Percentiles rank a stretch among this genome's conserved stretches.
Conservation (phyloP, 2,888 invertebrate genomes). For the Polyommatus iphigenia region DNA sequence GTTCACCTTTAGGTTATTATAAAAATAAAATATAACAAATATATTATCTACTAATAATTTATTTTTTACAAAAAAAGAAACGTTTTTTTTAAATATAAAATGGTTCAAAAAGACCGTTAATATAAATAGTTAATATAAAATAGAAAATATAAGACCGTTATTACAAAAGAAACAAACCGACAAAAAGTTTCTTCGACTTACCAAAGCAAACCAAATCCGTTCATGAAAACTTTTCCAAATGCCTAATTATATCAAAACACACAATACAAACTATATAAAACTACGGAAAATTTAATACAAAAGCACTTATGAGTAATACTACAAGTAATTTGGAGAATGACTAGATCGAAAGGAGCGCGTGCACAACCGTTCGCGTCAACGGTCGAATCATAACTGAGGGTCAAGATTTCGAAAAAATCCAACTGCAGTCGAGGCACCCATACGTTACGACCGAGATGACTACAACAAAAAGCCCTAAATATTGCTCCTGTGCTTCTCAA, state of each 20-base stretch:
- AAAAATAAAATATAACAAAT: neutral
- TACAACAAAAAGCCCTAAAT: constrained; percentile 79
- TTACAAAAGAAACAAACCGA: constrained; percentile 1
- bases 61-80: too few species aligned
- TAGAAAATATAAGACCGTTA: neutral
- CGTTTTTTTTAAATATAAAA: too few species aligned
- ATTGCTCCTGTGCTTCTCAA: constrained; percentile 66
- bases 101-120: too few species aligned
- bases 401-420: constrained; percentile 70
- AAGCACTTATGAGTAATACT: constrained; percentile 47
- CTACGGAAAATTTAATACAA: constrained; percentile 38
- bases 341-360: constrained; percentile 68
- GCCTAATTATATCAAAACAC: constrained; percentile 50
- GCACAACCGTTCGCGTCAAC: constrained; percentile 71
- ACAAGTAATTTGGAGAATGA: constrained; percentile 72
- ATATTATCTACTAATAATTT: too few species aligned
- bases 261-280: constrained; percentile 51
- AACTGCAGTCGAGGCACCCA: constrained; percentile 72
- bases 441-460: constrained; percentile 77
- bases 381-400: constrained; percentile 75
- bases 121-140: too few species aligned
- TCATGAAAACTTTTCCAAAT: constrained; percentile 62
- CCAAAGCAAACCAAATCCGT: constrained; percentile 78
- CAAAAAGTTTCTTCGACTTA: constrained; percentile 51
- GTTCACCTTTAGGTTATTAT: too few species aligned